Percentiles rank a stretch among this genome's conserved stretches.
These are phyloP conservation scores for Rhineura floridana DNA, from an alignment of 2,113 vertebrate genomes.

Conservation along the genomic window DNA sequence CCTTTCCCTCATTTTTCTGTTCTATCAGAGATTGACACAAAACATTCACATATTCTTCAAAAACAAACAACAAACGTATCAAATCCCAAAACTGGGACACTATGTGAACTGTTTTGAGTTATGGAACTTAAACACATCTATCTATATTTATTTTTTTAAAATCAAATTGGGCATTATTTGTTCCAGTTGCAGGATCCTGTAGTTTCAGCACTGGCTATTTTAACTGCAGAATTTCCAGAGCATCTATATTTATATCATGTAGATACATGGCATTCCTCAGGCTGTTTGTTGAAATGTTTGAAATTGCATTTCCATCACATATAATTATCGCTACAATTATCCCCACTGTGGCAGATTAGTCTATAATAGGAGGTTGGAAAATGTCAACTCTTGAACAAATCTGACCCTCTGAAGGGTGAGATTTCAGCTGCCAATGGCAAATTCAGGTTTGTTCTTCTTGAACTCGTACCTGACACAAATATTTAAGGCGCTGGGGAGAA, in stretches of 20 bases:
- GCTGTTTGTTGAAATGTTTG: not conserved
- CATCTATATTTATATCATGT: not conserved
- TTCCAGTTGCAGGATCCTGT: not conserved
- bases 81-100: too few species aligned
- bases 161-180: too few species aligned
- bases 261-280: not conserved
- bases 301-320: not conserved
- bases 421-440: not conserved
- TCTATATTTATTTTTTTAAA: too few species aligned
- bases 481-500: not conserved
- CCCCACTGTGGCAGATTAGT: not conserved
- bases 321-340: not conserved
- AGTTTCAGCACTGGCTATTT: not conserved
- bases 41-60: too few species aligned
- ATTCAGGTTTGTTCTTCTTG: not conserved
- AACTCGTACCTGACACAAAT: not conserved
- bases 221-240: not conserved
- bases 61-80: too few species aligned
- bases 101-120: too few species aligned
- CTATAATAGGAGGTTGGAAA: not conserved
- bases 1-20: too few species aligned
- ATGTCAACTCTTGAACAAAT: not conserved
- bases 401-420: not conserved
- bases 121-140: too few species aligned
- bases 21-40: too few species aligned